Conservation (phyloP, 2,888 invertebrate species). For the Diaprepes abbreviatus region DNA sequence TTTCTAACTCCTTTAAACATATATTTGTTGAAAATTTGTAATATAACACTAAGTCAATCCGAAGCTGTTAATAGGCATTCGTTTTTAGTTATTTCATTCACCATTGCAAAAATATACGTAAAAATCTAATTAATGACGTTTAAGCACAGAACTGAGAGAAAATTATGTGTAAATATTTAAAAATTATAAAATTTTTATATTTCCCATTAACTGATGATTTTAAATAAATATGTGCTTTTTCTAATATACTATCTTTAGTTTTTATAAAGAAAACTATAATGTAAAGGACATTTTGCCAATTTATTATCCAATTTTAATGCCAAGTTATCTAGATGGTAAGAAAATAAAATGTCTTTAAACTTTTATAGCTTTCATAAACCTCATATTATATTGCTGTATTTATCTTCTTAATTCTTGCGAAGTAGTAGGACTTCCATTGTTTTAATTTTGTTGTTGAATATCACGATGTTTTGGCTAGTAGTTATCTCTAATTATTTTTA, state of each 20-base stretch:
- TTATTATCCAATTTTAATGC: not conserved
- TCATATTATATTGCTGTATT: no score
- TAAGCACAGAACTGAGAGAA: conserved; percentile 41
- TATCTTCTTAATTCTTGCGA: no score
- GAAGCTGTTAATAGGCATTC: not conserved
- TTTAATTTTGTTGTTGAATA: no score
- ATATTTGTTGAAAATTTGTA: conserved; percentile 7
- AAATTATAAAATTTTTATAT: conserved; percentile 36
- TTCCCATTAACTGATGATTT: conserved; percentile 31
- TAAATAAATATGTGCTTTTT: conserved; percentile 31
- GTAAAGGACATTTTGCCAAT: conserved; percentile 9
- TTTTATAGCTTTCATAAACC: no score
- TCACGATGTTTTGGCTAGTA: no score
- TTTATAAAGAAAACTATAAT: not conserved
- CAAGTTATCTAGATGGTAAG: no score
- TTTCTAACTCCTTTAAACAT: conserved; percentile 10
- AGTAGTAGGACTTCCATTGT: no score
- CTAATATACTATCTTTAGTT: conserved; percentile 18
- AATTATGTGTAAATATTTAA: conserved; percentile 38
- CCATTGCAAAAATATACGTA: conserved; percentile 35
- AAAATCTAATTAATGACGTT: conserved; percentile 29
- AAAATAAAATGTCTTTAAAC: no score
- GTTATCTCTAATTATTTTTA: no score
- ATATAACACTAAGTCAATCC: conserved; percentile 9
- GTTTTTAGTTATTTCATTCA: not conserved